Base-by-base conservation (phyloP, 2,797 vertebrate species). In the Novumbra hubbsi region DNA sequence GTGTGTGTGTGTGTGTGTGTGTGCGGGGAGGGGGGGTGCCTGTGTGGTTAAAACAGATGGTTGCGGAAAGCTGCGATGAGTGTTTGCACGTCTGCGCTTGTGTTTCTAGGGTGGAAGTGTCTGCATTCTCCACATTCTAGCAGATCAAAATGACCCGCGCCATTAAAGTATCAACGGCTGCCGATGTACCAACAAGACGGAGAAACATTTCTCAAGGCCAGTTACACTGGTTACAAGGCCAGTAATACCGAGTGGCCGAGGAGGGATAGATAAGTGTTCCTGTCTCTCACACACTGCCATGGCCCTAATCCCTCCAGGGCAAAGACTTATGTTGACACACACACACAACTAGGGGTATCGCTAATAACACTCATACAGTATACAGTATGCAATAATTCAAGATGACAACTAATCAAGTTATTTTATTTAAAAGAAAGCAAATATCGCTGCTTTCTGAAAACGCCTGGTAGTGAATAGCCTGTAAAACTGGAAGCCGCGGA, bases 61-160 rank as follows among this genome's bases (percentile, higher is more conserved):
- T 17, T 75, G 69, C 48, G 57, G 52, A 41, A 48, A 71, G 63
- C 65, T 65, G 65, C 48, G 34, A 68, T 62, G 78, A 49, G 71
- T 28, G 17, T 16, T 15, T 27, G 41, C 28, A 28, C 34, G 48
- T 30, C 28, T 49, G 21, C 14, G 27, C 41, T 1, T n/a, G 41
- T 6, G 57, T 41, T 4, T 14, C 3, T 19, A 66, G 60, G 45
- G 38, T 50, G n/a, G 32, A 49, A 62, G 21, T 34, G 65, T 68
- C 68, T 57, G 55, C 65, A 65, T 76, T 79, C 73, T 68, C 49
- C 21, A 62, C 79, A 79, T 83, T 34, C 32, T 34, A 34, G 76
- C 74, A 70, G 72, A 34, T 50, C 50, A 81, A 74, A 68, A 68
- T 71, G 52, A 50, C 75, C 60, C 8, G 68, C 80, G 68, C 48